Percentiles rank a stretch among this genome's conserved stretches.
Conservation (phyloP, 2,113 vertebrate species). For the Albula glossodonta region DNA sequence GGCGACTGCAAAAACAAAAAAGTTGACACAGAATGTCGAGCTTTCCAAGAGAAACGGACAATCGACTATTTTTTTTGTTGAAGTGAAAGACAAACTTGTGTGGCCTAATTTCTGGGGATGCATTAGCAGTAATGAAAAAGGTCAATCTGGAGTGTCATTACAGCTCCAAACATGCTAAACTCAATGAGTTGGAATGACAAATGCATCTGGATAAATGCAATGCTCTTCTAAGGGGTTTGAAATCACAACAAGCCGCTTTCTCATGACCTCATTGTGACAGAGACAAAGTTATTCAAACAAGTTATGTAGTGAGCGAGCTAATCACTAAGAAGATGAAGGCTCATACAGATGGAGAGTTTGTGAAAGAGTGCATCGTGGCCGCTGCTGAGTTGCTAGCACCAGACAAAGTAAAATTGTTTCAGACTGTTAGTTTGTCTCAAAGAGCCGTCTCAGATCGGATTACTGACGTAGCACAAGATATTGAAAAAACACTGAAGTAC, state of each 20-base stretch:
- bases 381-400: slow-evolving; percentile 30
- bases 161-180: slow-evolving; percentile 43
- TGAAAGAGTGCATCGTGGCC: slow-evolving; percentile 33
- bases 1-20: slow-evolving; percentile 29
- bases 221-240: slow-evolving; percentile 30
- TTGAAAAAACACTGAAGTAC: slow-evolving; percentile 35
- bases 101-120: slow-evolving; percentile 20
- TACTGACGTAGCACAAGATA: slow-evolving; percentile 39
- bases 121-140: slow-evolving; percentile 36
- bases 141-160: slow-evolving; percentile 36
- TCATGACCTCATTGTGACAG: slow-evolving; percentile 12
- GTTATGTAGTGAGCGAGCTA: slow-evolving; percentile 40
- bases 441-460: slow-evolving; percentile 40
- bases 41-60: slow-evolving; percentile 42
- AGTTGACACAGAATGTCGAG: slow-evolving; percentile 32
- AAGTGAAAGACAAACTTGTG: slow-evolving; percentile 28
- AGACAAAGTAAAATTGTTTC: slow-evolving; percentile 36
- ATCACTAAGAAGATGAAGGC: slow-evolving; percentile 37
- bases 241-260: slow-evolving; percentile 28
- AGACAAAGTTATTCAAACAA: slow-evolving; percentile 35
- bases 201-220: slow-evolving; percentile 38
- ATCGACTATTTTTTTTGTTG: slow-evolving; percentile 30
- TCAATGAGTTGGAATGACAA: slow-evolving; percentile 34
- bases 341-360: slow-evolving; percentile 29
- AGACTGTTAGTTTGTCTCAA: slow-evolving; percentile 36